Conservation (phyloP, 2,888 invertebrate species). For the Coelinius sp. region DNA sequence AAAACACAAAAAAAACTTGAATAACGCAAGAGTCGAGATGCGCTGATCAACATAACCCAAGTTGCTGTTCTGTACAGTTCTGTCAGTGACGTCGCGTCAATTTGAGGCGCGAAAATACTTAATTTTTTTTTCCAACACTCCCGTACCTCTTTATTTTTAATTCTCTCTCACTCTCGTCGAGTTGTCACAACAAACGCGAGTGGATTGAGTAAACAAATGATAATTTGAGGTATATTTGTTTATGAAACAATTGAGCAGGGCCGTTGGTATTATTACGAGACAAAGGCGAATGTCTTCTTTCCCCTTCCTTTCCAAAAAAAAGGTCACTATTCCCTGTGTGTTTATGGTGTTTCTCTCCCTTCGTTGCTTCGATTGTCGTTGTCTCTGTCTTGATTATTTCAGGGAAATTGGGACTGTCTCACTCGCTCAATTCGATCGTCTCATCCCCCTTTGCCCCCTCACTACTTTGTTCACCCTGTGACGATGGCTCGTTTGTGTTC, state of each 20-base stretch:
- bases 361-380: slow-evolving; percentile 33
- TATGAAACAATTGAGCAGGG: slow-evolving; percentile 3
- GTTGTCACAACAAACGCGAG: not conserved
- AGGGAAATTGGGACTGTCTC: not conserved
- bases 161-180: not conserved
- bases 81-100: slow-evolving; percentile 56
- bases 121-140: not conserved
- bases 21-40: slow-evolving; percentile 50
- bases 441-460: not conserved
- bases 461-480: not conserved
- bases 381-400: slow-evolving; percentile 23
- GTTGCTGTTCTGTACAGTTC: slow-evolving; percentile 46
- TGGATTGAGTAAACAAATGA: not conserved
- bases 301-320: not conserved
- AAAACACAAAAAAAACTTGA: not conserved
- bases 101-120: slow-evolving; percentile 60
- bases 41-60: slow-evolving; percentile 53
- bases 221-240: not conserved
- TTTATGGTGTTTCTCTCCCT: slow-evolving; percentile 53
- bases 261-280: slow-evolving; percentile 22
- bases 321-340: slow-evolving; percentile 43
- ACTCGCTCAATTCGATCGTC: slow-evolving; percentile 8
- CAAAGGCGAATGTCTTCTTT: slow-evolving; percentile 27
- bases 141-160: not conserved
- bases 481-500: not conserved